Evolutionary conservation across 1,140 invertebrate species (phyloP).

Genomic region (Acromyrmex heyeri): DNA sequence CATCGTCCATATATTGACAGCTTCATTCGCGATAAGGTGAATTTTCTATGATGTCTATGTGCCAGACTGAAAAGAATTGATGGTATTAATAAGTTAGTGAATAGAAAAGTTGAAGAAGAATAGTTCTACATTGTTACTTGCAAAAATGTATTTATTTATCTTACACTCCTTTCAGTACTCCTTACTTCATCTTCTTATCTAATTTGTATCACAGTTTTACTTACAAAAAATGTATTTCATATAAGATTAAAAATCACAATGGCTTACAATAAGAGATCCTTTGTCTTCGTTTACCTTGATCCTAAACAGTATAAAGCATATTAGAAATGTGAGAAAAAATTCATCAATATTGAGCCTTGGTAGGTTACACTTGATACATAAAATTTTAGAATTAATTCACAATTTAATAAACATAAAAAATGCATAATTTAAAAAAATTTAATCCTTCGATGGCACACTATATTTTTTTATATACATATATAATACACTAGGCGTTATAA

Average conservation of each 20-base stretch:
- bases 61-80: constrained; percentile 81
- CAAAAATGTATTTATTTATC: constrained; percentile 72
- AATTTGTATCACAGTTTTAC: constrained; percentile 61
- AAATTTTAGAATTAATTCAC: neutral
- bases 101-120: constrained; percentile 62
- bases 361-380: neutral
- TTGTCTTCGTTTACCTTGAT: neutral
- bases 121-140: constrained; percentile 57
- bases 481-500: too few relatives aligned
- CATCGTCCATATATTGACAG: constrained; percentile 2
- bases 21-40: neutral
- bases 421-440: neutral
- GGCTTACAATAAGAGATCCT: constrained; percentile 22
- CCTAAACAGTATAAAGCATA: constrained; percentile 39
- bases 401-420: neutral
- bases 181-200: constrained; percentile 56
- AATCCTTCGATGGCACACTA: too few relatives aligned
- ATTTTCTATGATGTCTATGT: constrained; percentile 23
- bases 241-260: constrained; percentile 58
- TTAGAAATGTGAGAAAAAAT: neutral
- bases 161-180: constrained; percentile 36
- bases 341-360: neutral
- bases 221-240: constrained; percentile 67
- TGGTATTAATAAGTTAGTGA: constrained; percentile 80
- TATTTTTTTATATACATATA: too few relatives aligned